Percentiles rank a stretch among this genome's conserved stretches.
These are phyloP conservation scores for Tinamus major DNA, from an alignment of 2,797 vertebrate species.

Conservation along the genomic window DNA sequence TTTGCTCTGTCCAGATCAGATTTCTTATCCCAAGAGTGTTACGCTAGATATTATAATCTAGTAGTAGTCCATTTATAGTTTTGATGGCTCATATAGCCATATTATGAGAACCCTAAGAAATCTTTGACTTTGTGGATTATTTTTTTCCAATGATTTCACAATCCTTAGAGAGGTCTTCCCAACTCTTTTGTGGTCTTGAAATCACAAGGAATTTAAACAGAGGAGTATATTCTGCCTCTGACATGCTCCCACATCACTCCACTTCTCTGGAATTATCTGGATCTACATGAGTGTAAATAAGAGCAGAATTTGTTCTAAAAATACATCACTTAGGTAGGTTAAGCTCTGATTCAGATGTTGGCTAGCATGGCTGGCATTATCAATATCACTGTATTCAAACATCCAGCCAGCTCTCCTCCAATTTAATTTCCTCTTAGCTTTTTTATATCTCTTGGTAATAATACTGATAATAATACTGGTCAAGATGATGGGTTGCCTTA, in stretches of 20 bases:
- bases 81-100: not conserved
- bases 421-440: not conserved
- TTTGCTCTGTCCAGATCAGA: not conserved
- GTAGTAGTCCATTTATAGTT: not conserved
- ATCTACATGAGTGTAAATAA: not conserved
- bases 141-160: constrained; percentile 12
- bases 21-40: not conserved
- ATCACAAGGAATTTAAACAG: not conserved
- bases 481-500: not conserved
- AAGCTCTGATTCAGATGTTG: not conserved
- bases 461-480: not conserved
- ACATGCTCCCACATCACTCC: not conserved
- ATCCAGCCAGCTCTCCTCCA: not conserved
- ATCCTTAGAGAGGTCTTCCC: not conserved
- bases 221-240: not conserved
- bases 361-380: not conserved
- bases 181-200: not conserved
- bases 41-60: not conserved
- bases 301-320: not conserved
- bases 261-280: not conserved
- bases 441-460: not conserved
- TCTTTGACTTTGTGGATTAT: not conserved
- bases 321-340: not conserved
- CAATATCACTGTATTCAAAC: not conserved
- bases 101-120: not conserved